Base-by-base conservation (phyloP, 1,140 invertebrate genomes). In the Camponotus floridanus region DNA sequence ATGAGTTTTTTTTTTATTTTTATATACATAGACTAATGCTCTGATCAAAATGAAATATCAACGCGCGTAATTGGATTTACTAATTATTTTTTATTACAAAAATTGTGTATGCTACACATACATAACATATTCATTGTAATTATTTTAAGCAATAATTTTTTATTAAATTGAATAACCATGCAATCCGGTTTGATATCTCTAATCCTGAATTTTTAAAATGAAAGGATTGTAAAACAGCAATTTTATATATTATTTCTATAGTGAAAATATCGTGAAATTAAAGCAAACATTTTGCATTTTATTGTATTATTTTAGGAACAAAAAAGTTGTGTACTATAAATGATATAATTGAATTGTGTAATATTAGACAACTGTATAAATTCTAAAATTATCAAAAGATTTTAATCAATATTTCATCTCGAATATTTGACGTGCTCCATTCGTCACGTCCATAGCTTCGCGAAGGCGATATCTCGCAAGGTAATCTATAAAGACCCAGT, bases 401-500 rank as follows among this genome's bases (percentile, higher is more conserved):
- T 31, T 18, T 33, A 65, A 78, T 78, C n/a, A 15, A 39, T 51
- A 68, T 39, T 68, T 68, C 9, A 8, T 8, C 9, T 45, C 39
- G 9, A 0, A 0, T n/a, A 21, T 26, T 18, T 9, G 15, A 76
- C 13, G 33, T 51, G 3, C 11, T 71, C 42, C 55, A n/a, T 61
- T 55, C 15, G 45, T 59, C 15, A 57, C 26, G 26, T 59, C 51
- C 18, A 42, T 11, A 26, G 26, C 42, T 81, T 61, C 67, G 39
- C 33, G 57, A 39, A 2, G n/a, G 51, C 36, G 21, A 33, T 45
- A 39, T 26, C 2, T 59, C 65, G 21, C 51, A 55, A 13, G 13
- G 55, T 83, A 83, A 83, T 83, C 73, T 73, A 73, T 61, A 83
- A 83, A 83, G 79, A 83, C 61, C 68, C 79, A 83, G 73, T 61